A percentile compares a stretch with the other conserved stretches of the same genome.
phyloP scores from a whole-genome alignment of 2,888 invertebrate genomes.

The Cenopis cana region DNA sequence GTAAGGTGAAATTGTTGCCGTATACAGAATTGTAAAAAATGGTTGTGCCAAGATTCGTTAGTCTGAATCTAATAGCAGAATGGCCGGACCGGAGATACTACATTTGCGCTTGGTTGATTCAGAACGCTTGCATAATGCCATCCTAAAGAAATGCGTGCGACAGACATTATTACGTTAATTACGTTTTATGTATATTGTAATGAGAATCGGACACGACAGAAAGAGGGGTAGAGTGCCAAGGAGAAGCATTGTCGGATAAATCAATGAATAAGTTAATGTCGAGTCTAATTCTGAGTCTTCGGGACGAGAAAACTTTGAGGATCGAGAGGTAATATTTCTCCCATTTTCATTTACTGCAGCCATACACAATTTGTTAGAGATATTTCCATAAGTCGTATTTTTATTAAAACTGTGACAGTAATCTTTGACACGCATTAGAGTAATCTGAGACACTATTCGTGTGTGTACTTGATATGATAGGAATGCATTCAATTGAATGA shows the following conservation, averaged over 20 bases:
- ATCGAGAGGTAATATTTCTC: not conserved
- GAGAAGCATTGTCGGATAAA: not conserved
- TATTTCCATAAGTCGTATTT: slow-evolving; percentile 5
- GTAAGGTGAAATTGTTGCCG: no score
- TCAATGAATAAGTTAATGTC: not conserved
- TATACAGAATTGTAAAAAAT: no score
- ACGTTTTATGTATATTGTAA: slow-evolving; percentile 19
- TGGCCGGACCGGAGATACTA: not conserved
- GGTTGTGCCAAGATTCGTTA: no score
- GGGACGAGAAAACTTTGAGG: not conserved
- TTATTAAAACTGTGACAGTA: slow-evolving; percentile 2
- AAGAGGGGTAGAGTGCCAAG: not conserved
- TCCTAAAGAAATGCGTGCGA: slow-evolving; percentile 27
- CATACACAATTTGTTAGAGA: not conserved
- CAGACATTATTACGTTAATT: slow-evolving; percentile 25
- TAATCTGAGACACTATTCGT: slow-evolving; percentile 11
- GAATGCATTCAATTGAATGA: slow-evolving; percentile 24
- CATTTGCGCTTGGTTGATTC: not conserved
- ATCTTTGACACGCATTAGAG: not conserved
- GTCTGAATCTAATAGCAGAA: no score
- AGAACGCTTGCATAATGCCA: slow-evolving; percentile 25
- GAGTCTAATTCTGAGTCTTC: not conserved
- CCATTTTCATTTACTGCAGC: not conserved
- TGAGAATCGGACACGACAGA: not conserved
- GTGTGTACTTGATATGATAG: not conserved